These are phyloP conservation scores for Sarcoramphus papa DNA, from an alignment of 2,797 vertebrate species.

Conservation along the genomic window DNA sequence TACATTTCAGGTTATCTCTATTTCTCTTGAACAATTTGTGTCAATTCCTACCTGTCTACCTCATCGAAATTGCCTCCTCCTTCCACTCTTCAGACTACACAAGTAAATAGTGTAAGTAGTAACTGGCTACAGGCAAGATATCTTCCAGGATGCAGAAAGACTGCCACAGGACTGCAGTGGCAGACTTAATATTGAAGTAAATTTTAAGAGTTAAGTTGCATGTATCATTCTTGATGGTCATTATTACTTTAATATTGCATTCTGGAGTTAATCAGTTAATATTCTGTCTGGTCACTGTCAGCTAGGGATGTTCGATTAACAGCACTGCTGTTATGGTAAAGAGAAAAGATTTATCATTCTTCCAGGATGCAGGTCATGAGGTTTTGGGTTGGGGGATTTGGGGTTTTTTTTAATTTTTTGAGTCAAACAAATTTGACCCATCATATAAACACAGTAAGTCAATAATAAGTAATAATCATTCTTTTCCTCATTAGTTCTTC, in stretches of 20 bases:
- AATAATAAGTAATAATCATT: neutral
- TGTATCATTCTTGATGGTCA: neutral
- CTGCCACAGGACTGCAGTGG: neutral
- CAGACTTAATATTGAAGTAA: neutral
- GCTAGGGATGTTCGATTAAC: neutral
- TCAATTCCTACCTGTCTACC: neutral
- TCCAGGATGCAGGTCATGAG: neutral
- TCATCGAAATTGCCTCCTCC: neutral
- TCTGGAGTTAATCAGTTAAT: neutral
- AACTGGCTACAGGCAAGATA: neutral
- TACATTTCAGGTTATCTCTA: neutral
- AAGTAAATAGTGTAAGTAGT: neutral
- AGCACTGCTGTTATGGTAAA: neutral
- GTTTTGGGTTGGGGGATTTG: neutral
- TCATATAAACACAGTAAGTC: neutral
- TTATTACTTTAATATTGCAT: neutral
- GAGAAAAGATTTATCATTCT: neutral
- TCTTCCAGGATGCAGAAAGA: neutral
- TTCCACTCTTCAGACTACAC: neutral
- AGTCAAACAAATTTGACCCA: neutral
- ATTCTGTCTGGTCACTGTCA: neutral
- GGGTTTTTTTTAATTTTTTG: neutral
- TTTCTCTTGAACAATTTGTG: neutral
- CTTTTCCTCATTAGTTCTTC: constrained; percentile 9
- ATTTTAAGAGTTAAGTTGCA: neutral